Evolutionary conservation across 2,797 vertebrate genomes (phyloP), one percentile per base, ranked within the genome.

Genomic region (Malacoctenus gilli): DNA sequence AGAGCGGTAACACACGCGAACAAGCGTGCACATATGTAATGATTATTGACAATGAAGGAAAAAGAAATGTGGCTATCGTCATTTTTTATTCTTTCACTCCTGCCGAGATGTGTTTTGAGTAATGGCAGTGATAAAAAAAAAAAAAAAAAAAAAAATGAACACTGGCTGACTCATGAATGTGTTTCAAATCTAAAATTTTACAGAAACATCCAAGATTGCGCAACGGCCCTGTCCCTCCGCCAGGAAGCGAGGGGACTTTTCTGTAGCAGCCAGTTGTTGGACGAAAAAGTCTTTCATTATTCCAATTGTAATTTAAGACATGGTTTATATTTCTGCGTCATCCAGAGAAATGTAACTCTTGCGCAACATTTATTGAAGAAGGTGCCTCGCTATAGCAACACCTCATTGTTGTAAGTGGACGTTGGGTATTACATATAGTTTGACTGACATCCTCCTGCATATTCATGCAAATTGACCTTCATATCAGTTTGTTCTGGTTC

Each of bases 31-130:
- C 30, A 28, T 28, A 9, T 9, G 25, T n/a, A 50, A 22, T 15
- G 10, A 22, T 56, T 47, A 44, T 18, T 18, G 32, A 50, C 32
- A 41, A 41, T 58, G 42, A 16, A 65, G 60, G 48, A 79, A 61
- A 52, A n/a, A n/a, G n/a, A n/a, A n/a, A n/a, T n/a, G n/a, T 43
- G 10, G 46, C 12, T 21, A n/a, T 8, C 7, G 10, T 28, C n/a
- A 25, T n/a, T 43, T 34, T 10, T 32, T 31, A 34, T 54, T 67
- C 47, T 49, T 8, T n/a, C 19, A 66, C 44, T 56, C 14, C 44
- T 40, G 28, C 64, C 4, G 32, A 21, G 28, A 25, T 14, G 2
- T 10, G 5, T 0, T 12, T 31, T 63, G 35, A 56, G 21, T 37
- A 16, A 39, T 35, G 16, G 14, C 32, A 28, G 10, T 16, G 37